Percentiles rank a stretch among this genome's conserved stretches.
Conservation (phyloP, 2,113 vertebrate genomes). For the Spea multiplicata region DNA sequence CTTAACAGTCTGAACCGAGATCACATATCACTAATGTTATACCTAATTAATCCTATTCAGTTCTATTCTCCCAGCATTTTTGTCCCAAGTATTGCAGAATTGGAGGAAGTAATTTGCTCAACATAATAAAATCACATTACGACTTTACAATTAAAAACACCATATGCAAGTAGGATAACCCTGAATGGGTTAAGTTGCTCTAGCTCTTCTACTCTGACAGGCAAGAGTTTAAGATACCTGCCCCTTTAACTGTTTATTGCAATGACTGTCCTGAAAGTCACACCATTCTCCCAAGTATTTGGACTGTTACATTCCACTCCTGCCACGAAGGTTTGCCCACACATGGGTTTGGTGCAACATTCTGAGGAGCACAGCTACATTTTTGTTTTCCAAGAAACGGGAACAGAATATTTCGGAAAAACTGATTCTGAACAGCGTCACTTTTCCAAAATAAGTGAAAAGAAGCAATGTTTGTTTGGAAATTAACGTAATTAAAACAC, state of each 20-base stretch:
- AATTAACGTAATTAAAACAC: background rate
- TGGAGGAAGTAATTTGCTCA: no score
- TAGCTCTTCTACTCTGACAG: background rate
- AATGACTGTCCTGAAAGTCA: slow-evolving; percentile 22
- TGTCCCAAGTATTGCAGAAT: no score
- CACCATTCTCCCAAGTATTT: slow-evolving; percentile 20
- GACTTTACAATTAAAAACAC: no score
- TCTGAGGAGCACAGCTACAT: slow-evolving; percentile 27
- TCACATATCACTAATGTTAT: slow-evolving; percentile 18
- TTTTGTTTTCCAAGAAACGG: slow-evolving; percentile 17
- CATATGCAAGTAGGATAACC: no score
- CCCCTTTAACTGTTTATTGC: background rate
- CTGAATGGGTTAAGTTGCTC: no score
- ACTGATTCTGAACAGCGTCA: background rate
- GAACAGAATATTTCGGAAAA: slow-evolving; percentile 20
- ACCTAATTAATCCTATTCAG: slow-evolving; percentile 19
- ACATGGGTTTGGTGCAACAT: slow-evolving; percentile 41
- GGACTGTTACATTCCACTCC: slow-evolving; percentile 2
- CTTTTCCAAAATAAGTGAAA: background rate
- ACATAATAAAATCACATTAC: no score
- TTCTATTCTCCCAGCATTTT: no score
- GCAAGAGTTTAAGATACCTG: background rate
- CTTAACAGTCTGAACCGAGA: slow-evolving; percentile 1
- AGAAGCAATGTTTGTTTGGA: slow-evolving; percentile 7
- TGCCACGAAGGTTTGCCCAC: slow-evolving; percentile 10